These are phyloP conservation scores for Tragelaphus scriptus DNA, from an alignment of 2,113 vertebrate species.

Conservation along the genomic window DNA sequence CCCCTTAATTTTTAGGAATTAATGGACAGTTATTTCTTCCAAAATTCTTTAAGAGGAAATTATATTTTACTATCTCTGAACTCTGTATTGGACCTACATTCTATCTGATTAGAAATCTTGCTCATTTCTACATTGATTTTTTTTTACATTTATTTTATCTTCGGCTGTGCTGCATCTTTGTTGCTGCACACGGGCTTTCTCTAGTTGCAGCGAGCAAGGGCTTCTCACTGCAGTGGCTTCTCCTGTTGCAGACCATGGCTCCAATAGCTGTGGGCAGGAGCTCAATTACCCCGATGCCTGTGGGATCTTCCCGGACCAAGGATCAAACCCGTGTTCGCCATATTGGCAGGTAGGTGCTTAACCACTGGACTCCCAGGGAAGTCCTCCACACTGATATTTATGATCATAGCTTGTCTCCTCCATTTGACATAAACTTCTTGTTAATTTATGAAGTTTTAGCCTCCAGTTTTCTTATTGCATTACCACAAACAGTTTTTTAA, in stretches of 20 bases:
- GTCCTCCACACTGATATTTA: background rate
- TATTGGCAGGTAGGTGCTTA: background rate
- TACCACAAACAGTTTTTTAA: background rate
- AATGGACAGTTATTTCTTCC: background rate
- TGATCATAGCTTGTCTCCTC: background rate
- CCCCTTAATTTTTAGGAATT: background rate
- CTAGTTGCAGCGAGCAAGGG: background rate
- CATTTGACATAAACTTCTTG: background rate
- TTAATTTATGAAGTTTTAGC: background rate
- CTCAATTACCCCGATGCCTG: background rate
- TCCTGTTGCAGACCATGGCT: background rate
- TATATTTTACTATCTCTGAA: background rate
- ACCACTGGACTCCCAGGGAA: background rate
- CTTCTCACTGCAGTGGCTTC: background rate
- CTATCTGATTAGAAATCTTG: background rate
- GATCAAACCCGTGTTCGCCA: background rate
- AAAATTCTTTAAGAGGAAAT: background rate
- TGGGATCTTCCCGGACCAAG: background rate
- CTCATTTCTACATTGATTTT: background rate
- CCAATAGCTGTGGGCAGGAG: background rate
- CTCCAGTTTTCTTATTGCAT: background rate
- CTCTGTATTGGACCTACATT: background rate
- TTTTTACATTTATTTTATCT: background rate
- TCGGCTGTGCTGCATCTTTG: background rate
- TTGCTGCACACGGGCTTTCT: background rate